Base-by-base conservation (phyloP, 1,140 invertebrate genomes). In the Diploscapter pachys region DNA sequence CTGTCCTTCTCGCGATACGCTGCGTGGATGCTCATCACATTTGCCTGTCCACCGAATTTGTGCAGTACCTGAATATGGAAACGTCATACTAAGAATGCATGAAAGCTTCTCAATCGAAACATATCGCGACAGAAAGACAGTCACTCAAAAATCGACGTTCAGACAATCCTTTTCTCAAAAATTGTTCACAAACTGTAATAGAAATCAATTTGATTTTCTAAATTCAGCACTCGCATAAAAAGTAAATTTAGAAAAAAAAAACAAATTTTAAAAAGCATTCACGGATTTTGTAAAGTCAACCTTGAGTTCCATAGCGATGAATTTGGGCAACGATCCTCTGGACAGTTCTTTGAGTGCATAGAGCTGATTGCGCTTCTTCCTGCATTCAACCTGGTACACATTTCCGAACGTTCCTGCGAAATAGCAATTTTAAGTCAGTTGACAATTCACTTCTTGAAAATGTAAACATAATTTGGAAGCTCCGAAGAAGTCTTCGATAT, bases 11-110 rank as follows among this genome's bases (percentile, higher is more conserved):
- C 89, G 75, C 93, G 88, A 57, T 94, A 86, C 85, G 92, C 93
- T 66, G 92, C 88, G 80, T 92, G 89, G 68, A 94, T 88, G 63
- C 91, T 91, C 81, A 93, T 92, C 54, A 95, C 90, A 89, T 96
- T 91, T 83, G 92, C 89, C 74, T 87, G 88, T 4, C 93, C 93
- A 8, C 92, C 93, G 85, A 61, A 89, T 90, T 50, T 76, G 50
- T 8, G 4, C 49, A 74, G 57, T 8, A 82, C 81, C 72, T 72
- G 50, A 68, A 68, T 31, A 31, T 31, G 31, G 31, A 31, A 31
- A 31, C 31, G 31, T 31, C 31, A 31, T 31, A 31, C 31, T 31
- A 31, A 31, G 31, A 31, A 31, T 31, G 31, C 31, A 31, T 31
- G 31, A 31, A 31, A 31, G 31, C 31, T 31, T 31, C 31, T 31